phyloP scores from a whole-genome alignment of 2,888 invertebrate genomes.

The Nephrotoma appendiculata region DNA sequence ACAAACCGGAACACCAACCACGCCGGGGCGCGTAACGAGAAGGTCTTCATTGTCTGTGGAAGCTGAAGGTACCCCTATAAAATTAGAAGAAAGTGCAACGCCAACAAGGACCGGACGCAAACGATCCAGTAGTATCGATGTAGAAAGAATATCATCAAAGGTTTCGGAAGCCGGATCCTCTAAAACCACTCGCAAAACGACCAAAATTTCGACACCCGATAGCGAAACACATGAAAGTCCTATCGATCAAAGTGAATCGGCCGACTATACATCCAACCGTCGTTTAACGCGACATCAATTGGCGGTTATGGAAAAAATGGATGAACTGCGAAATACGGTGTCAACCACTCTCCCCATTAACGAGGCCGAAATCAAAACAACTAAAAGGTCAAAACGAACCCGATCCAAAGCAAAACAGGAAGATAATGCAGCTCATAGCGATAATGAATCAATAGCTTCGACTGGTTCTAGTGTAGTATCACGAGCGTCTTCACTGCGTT shows the following conservation, averaged over 20 bases:
- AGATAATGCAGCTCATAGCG: background rate
- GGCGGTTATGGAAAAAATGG: slow-evolving; percentile 1
- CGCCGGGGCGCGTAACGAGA: background rate
- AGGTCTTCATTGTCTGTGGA: background rate
- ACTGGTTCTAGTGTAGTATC: background rate
- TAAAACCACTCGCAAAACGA: background rate
- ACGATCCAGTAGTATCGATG: background rate
- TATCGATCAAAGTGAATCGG: background rate
- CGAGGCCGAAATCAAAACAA: background rate
- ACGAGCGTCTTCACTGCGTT: background rate
- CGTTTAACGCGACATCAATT: background rate
- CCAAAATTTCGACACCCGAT: background rate
- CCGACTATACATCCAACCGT: background rate
- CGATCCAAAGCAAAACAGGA: background rate
- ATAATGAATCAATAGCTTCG: background rate
- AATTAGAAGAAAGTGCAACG: background rate
- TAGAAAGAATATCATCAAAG: background rate
- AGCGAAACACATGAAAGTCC: background rate
- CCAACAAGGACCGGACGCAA: background rate
- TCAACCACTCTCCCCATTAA: background rate
- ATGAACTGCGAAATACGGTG: background rate
- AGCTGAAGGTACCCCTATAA: background rate
- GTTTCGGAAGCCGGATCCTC: background rate
- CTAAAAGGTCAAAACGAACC: background rate
- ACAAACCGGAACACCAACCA: background rate